Evolutionary conservation across 2,888 invertebrate genomes (phyloP), one percentile per base, ranked within the genome.

Genomic region (Pogonocherus hispidulus): DNA sequence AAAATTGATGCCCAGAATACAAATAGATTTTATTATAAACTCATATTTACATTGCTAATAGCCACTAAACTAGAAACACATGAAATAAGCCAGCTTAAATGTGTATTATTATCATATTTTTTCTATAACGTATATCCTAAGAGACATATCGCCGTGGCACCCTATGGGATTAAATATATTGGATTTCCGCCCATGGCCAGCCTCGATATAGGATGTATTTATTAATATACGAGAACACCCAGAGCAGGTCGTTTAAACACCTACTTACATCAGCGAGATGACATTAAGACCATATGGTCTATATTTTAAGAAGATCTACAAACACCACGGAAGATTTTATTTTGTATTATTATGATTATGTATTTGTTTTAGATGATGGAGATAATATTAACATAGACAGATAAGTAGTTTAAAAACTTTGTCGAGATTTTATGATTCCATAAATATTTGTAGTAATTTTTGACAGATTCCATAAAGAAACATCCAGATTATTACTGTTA

Each of bases 201-300:
- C 22, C 22, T 20, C 22, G n/a, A 22, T 22, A 20, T 14, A 20
- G 49, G 22, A 49, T 49, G 9, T 49, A 20, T 49, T 9, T 49
- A 49, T 49, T 49, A 49, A 49, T 49, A 22, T 49, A 49, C 22
- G 22, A 49, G 22, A 49, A 49, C 22, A 22, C 20, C 49, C n/a
- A 49, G 49, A 22, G 9, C 3, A 49, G 20, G 22, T 14, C 22
- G 49, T 8, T 20, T 49, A 49, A 49, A 49, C 49, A 49, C 49
- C 49, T 49, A 49, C 49, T n/a, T 49, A 49, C 14, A 20, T 49
- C 22, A 49, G 22, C 22, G 11, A 49, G 49, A 20, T 49, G 49
- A 49, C 49, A 49, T 11, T 49, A 20, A 49, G 49, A 20, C 49
- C 49, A 49, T 49, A 49, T 49, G 49, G 49, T 49, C 22, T 22